These are phyloP conservation scores for Hydropotes inermis DNA, from an alignment of 2,113 vertebrate genomes.

Conservation along the genomic window DNA sequence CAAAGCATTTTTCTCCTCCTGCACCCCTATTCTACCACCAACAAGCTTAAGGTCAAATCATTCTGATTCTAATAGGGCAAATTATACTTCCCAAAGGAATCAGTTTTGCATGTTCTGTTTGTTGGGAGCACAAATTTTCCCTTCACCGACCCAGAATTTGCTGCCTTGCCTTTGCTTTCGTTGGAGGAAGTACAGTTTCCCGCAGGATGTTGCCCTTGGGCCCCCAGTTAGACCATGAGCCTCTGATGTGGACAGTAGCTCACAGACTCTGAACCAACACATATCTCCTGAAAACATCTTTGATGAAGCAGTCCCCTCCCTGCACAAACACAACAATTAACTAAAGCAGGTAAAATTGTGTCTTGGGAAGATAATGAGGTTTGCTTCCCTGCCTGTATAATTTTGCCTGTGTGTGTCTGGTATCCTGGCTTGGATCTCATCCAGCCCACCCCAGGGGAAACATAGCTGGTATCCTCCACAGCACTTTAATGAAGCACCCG, in stretches of 20 bases:
- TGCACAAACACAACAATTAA: conserved; percentile 61
- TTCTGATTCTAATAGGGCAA: not conserved
- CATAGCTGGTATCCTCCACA: not conserved
- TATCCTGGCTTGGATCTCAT: conserved; percentile 44
- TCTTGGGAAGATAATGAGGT: conserved; percentile 67
- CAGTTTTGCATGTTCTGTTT: not conserved
- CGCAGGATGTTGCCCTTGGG: not conserved
- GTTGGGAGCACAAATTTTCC: not conserved
- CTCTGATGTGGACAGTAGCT: not conserved
- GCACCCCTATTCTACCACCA: not conserved
- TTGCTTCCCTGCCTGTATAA: conserved; percentile 66
- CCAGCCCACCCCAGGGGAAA: conserved; percentile 63
- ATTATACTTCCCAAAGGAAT: not conserved
- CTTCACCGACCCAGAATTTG: not conserved
- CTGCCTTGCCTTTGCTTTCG: rapidly evolving
- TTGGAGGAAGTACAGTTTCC: not conserved
- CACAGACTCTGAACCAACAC: not conserved
- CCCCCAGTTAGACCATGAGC: not conserved
- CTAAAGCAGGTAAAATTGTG: conserved; percentile 52
- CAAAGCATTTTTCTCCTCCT: not conserved
- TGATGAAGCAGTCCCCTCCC: conserved; percentile 33
- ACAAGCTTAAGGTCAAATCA: not conserved
- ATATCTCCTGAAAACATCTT: not conserved
- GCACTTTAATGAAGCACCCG: not conserved
- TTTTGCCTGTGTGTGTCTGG: conserved; percentile 49